These are phyloP conservation scores for Zootermopsis nevadensis DNA, from an alignment of 2,888 invertebrate species.

Conservation along the genomic window DNA sequence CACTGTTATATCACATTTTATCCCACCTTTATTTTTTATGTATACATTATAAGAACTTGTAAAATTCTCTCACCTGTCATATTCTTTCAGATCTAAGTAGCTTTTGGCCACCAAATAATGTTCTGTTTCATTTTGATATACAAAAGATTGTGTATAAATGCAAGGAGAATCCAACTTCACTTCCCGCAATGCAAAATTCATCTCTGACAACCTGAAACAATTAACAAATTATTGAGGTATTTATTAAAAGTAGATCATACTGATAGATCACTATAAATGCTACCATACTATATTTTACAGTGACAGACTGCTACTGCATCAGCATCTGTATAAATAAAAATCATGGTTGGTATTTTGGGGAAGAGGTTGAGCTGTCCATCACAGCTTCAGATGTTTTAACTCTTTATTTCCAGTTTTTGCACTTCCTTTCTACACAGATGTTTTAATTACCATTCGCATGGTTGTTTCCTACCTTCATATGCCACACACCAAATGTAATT, in stretches of 20 bases:
- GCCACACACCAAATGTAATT: too few relatives aligned
- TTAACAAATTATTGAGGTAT: conserved; percentile 5
- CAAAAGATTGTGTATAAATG: conserved; percentile 54
- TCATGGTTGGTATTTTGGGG: neutral
- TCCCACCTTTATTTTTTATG: neutral
- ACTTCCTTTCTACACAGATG: too few relatives aligned
- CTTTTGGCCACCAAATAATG: conserved; percentile 83
- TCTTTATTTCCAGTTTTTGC: too few relatives aligned
- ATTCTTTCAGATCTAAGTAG: conserved; percentile 92
- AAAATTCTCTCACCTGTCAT: conserved; percentile 69
- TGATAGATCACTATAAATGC: neutral
- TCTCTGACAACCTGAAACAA: conserved; percentile 75
- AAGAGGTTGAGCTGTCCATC: neutral
- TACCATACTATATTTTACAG: neutral
- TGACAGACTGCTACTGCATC: neutral
- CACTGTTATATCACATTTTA: neutral
- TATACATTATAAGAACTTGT: neutral
- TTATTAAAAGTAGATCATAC: neutral
- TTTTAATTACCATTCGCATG: too few relatives aligned
- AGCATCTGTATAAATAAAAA: too few relatives aligned
- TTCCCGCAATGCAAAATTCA: conserved; percentile 81
- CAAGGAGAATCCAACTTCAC: conserved; percentile 65
- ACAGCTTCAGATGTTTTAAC: too few relatives aligned
- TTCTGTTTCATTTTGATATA: conserved; percentile 73
- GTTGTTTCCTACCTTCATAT: too few relatives aligned